Conservation (phyloP, 2,888 invertebrate species). For the Ophioninae sp. region DNA sequence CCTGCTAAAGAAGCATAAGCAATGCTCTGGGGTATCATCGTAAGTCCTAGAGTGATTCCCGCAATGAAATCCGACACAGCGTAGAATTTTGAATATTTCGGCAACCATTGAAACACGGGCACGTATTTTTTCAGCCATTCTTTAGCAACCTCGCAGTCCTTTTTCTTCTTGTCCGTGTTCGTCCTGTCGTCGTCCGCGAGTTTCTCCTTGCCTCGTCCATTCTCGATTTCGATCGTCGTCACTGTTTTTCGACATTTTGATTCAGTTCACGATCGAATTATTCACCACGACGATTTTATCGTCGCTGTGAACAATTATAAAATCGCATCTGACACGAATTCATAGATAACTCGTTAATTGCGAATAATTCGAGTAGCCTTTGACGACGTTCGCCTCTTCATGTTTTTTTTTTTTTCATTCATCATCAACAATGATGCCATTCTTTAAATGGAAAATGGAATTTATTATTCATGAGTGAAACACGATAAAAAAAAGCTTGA, state of each 20-base stretch:
- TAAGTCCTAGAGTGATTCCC: constrained; percentile 93
- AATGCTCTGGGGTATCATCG: constrained; percentile 96
- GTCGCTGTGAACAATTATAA: no score
- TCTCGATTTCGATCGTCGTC: constrained; percentile 51
- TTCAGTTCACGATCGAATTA: not conserved
- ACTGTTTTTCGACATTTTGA: constrained; percentile 34
- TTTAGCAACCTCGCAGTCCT: constrained; percentile 15
- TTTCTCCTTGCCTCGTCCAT: constrained; percentile 36
- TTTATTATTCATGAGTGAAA: no score
- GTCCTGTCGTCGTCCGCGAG: not conserved
- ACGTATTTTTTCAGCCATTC: constrained; percentile 76
- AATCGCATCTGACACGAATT: not conserved
- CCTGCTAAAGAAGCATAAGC: constrained; percentile 95
- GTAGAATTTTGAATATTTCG: constrained; percentile 86
- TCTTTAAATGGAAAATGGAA: no score
- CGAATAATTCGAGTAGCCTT: no score
- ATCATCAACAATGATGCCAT: no score
- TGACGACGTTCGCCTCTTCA: no score
- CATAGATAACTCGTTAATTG: no score
- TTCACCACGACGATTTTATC: not conserved
- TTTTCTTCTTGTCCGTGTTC: constrained; percentile 17
- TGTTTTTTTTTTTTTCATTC: no score
- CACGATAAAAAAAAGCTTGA: no score
- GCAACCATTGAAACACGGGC: constrained; percentile 86
- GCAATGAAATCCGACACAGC: constrained; percentile 92